Percentiles rank a stretch among this genome's conserved stretches.
Evolutionary conservation across 2,113 vertebrate species (phyloP).

Genomic region (Hippoglossus stenolepis): DNA sequence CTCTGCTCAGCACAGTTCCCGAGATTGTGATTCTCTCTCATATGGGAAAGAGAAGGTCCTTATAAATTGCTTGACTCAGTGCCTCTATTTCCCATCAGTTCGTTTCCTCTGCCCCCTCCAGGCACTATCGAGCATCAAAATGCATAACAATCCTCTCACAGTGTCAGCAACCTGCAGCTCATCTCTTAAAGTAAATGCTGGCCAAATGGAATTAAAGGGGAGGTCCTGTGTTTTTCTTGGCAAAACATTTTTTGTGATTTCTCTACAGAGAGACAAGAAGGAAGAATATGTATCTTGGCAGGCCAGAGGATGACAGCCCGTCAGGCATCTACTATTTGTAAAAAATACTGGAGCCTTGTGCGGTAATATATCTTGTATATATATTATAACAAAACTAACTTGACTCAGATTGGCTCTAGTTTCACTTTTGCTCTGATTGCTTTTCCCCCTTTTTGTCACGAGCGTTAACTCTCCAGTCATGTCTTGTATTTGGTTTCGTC

Average conservation of each 20-base stretch:
- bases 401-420: slow-evolving; percentile 12
- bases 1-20: slow-evolving; percentile 33
- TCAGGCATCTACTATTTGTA: slow-evolving; percentile 14
- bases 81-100: slow-evolving; percentile 66
- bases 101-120: slow-evolving; percentile 46
- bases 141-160: slow-evolving; percentile 61
- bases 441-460: background rate
- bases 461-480: slow-evolving; percentile 31
- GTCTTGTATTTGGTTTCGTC: slow-evolving; percentile 52
- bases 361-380: slow-evolving; percentile 21
- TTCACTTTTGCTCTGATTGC: slow-evolving; percentile 18
- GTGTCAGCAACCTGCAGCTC: slow-evolving; percentile 60
- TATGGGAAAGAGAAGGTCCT: slow-evolving; percentile 34
- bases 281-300: slow-evolving; percentile 9
- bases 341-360: slow-evolving; percentile 9
- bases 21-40: slow-evolving; percentile 53
- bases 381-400: slow-evolving; percentile 39
- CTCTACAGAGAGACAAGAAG: background rate
- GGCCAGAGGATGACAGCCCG: slow-evolving; percentile 25
- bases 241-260: slow-evolving; percentile 14
- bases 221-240: slow-evolving; percentile 21
- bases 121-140: slow-evolving; percentile 52
- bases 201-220: slow-evolving; percentile 55
- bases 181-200: slow-evolving; percentile 56
- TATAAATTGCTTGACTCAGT: slow-evolving; percentile 59